Evolutionary conservation across 1,140 invertebrate genomes (phyloP).

Genomic region (Leptoteleia sp.): DNA sequence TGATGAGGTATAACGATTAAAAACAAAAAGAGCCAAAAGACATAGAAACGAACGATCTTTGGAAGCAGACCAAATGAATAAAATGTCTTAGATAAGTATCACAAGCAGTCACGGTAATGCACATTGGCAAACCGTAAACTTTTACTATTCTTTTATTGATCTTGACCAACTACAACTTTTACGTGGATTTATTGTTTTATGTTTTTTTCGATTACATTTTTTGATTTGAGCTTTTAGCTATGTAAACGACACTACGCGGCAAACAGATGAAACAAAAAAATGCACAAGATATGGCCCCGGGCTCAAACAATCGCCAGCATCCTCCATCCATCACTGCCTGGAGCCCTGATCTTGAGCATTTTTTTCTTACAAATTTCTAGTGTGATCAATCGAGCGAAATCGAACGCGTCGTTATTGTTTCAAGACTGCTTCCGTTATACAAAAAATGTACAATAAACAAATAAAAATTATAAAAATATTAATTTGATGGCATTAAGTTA

Average conservation of each 20-base stretch:
- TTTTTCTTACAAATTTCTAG: constrained; percentile 70
- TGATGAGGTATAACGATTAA: constrained; percentile 40
- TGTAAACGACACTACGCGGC: constrained; percentile 63
- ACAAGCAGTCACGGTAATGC: constrained; percentile 28
- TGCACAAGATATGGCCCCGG: constrained; percentile 41
- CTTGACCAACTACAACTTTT: constrained; percentile 65
- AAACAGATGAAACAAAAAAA: constrained; percentile 33
- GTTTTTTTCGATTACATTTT: constrained; percentile 72
- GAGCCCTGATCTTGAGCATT: constrained; percentile 44
- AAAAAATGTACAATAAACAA: constrained; percentile 77
- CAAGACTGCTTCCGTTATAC: constrained; percentile 80
- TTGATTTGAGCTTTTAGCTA: constrained; percentile 73
- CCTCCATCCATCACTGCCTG: constrained; percentile 67
- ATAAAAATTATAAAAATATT: constrained; percentile 71
- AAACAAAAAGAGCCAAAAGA: constrained; percentile 12
- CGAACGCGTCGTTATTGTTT: constrained; percentile 75
- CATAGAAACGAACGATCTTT: constrained; percentile 58
- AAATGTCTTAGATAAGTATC: constrained; percentile 40
- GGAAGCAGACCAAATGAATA: constrained; percentile 54
- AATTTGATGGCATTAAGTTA: too few species aligned
- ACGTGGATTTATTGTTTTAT: constrained; percentile 70
- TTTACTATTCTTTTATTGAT: constrained; percentile 65
- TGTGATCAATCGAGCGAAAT: constrained; percentile 71
- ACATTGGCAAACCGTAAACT: constrained; percentile 58
- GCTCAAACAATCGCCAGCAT: constrained; percentile 67